phyloP scores from a whole-genome alignment of 2,888 invertebrate genomes.

The Drosophila histrio region DNA sequence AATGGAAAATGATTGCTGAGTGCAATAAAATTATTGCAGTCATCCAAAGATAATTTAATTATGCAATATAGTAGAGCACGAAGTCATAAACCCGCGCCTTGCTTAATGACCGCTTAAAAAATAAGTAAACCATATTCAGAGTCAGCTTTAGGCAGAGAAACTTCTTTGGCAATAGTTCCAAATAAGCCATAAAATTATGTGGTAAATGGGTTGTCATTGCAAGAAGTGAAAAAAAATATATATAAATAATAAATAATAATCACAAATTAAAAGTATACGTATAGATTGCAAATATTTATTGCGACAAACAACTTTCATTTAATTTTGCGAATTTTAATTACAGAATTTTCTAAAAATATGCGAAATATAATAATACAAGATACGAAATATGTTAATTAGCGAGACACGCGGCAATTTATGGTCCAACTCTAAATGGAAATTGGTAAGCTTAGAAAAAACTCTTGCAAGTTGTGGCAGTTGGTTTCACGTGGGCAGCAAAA shows the following conservation, averaged over 20 bases:
- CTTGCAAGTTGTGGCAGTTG: background rate
- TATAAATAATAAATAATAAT: background rate
- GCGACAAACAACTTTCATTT: conserved; percentile 46
- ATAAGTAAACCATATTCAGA: conserved; percentile 1
- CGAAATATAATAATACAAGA: conserved; percentile 21
- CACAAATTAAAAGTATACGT: background rate
- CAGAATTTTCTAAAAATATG: conserved; percentile 20
- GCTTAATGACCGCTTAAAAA: conserved; percentile 17
- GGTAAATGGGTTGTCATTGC: background rate
- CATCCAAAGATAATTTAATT: conserved; percentile 20
- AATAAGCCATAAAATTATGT: background rate
- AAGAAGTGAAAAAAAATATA: background rate
- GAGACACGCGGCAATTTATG: conserved; percentile 45
- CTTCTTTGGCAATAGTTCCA: background rate
- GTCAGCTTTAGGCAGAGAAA: background rate
- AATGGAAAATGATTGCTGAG: background rate
- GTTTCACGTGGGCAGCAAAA: conserved; percentile 49
- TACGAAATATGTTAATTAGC: conserved; percentile 52
- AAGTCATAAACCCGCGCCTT: background rate
- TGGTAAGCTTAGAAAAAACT: conserved; percentile 19
- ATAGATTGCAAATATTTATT: background rate
- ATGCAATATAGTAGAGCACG: conserved; percentile 11
- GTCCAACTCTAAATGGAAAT: conserved; percentile 38
- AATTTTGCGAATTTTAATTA: conserved; percentile 54
- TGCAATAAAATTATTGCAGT: conserved; percentile 16